Base-by-base conservation (phyloP, 2,113 vertebrate species). In the Dromiciops gliroides region DNA sequence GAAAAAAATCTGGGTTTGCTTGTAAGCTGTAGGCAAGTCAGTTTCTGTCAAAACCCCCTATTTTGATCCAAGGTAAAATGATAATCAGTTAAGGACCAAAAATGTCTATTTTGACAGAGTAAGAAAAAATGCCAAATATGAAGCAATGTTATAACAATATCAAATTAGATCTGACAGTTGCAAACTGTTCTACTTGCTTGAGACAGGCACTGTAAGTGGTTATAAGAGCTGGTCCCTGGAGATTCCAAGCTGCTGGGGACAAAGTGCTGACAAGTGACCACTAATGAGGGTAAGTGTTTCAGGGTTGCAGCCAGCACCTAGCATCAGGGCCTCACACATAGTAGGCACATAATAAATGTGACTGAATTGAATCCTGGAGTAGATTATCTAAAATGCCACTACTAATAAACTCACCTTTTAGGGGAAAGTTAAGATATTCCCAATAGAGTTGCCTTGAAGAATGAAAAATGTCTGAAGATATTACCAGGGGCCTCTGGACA, bases 281-380 rank as follows among this genome's bases (percentile, higher is more conserved):
- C 97, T 98, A 98, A 98, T 98, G 97, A 98, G 93, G 96, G 97
- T 94, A 91, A 97, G 98, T 98, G 96, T 96, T 98, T 98, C 97
- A 93, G 97, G 83, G 95, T 31, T 83, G 67, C n/a, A 83, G n/a
- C 16, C 67, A 44, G 67, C 6, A 23, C n/a, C 67, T 83, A 44
- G n/a, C n/a, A 83, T 44, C n/a, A 44, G 6, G n/a, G 67, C n/a
- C 67, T 83, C 37, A 83, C 60, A 75, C 67, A 83, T 23, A 83
- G 67, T 83, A 83, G 67, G 67, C 37, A 83, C 67, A 83, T 44
- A 22, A 37, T 67, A 67, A 67, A 67, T 67, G 31, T 67, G 22
- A 19, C 19, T 44, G n/a, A 83, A 44, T 47, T 95, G 93, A 90
- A 97, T 96, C 52, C 91, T 96, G 96, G 90, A 97, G n/a, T 91